These are phyloP conservation scores for Himalopsyche tibetana DNA, from an alignment of 2,888 invertebrate genomes.

Conservation along the genomic window DNA sequence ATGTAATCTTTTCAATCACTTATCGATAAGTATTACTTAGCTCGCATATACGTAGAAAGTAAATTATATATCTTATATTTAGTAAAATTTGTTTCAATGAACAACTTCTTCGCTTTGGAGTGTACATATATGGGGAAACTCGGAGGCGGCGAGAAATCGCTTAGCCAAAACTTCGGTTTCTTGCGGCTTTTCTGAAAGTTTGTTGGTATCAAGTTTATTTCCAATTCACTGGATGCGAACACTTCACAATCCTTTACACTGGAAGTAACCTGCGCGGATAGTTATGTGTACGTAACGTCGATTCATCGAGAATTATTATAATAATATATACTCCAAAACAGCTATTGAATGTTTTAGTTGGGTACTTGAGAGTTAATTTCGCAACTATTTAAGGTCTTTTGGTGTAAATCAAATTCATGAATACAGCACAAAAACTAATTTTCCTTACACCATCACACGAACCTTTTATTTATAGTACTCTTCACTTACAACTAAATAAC, in stretches of 20 bases:
- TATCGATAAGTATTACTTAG: background rate
- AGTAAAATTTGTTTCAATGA: slow-evolving; percentile 15
- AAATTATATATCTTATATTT: background rate
- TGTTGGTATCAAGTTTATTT: slow-evolving; percentile 59
- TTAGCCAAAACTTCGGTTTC: slow-evolving; percentile 56
- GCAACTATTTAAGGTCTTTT: too few relatives aligned
- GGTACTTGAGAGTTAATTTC: background rate
- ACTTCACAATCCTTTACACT: slow-evolving; percentile 48
- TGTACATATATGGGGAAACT: slow-evolving; percentile 45
- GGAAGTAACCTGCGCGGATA: background rate
- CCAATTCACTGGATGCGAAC: slow-evolving; percentile 61
- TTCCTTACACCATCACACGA: too few relatives aligned
- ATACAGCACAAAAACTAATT: too few relatives aligned
- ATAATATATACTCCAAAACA: background rate
- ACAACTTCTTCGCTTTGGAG: slow-evolving; percentile 17
- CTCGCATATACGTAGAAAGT: background rate
- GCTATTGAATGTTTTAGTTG: background rate
- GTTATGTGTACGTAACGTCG: background rate
- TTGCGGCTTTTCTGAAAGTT: slow-evolving; percentile 59
- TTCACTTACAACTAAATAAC: too few relatives aligned
- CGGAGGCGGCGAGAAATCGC: slow-evolving; percentile 55
- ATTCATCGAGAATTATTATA: background rate
- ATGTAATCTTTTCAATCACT: slow-evolving; percentile 3
- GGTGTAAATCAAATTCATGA: too few relatives aligned
- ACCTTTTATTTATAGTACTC: too few relatives aligned